Percentiles rank a stretch among this genome's conserved stretches.
Conservation (phyloP, 2,888 invertebrate genomes). For the Plemyria rubiginata region DNA sequence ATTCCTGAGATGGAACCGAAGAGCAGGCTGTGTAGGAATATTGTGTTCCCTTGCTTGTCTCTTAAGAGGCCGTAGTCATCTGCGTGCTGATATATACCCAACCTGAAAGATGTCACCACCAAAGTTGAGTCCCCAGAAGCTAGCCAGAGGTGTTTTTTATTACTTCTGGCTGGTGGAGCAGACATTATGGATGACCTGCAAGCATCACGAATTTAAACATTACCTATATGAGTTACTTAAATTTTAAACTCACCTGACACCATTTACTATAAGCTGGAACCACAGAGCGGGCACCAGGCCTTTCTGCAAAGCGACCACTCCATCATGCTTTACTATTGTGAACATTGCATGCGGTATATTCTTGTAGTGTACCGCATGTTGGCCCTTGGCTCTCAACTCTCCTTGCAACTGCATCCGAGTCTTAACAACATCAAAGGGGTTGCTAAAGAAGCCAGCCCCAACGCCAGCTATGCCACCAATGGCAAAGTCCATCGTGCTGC, state of each 20-base stretch:
- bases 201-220: no score
- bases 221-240: no score
- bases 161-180: no score
- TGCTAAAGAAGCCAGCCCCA: slow-evolving; percentile 92
- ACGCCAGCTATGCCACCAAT: slow-evolving; percentile 91
- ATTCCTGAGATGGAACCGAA: slow-evolving; percentile 92
- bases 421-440: slow-evolving; percentile 95
- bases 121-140: no score
- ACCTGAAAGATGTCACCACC: slow-evolving; percentile 66
- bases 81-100: slow-evolving; percentile 91
- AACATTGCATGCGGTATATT: slow-evolving; percentile 93
- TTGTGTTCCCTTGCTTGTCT: slow-evolving; percentile 87
- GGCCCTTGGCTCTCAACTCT: slow-evolving; percentile 89
- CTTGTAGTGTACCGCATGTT: slow-evolving; percentile 85
- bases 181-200: no score
- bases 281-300: slow-evolving; percentile 93
- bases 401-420: slow-evolving; percentile 95
- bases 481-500: slow-evolving; percentile 87
- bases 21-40: slow-evolving; percentile 87
- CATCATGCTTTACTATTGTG: slow-evolving; percentile 90
- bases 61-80: slow-evolving; percentile 87
- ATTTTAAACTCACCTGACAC: slow-evolving; percentile 74
- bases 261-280: slow-evolving; percentile 90
- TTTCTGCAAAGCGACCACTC: slow-evolving; percentile 89
- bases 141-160: no score